These are phyloP conservation scores for Datnioides undecimradiatus DNA, from an alignment of 2,113 vertebrate species.

Conservation along the genomic window DNA sequence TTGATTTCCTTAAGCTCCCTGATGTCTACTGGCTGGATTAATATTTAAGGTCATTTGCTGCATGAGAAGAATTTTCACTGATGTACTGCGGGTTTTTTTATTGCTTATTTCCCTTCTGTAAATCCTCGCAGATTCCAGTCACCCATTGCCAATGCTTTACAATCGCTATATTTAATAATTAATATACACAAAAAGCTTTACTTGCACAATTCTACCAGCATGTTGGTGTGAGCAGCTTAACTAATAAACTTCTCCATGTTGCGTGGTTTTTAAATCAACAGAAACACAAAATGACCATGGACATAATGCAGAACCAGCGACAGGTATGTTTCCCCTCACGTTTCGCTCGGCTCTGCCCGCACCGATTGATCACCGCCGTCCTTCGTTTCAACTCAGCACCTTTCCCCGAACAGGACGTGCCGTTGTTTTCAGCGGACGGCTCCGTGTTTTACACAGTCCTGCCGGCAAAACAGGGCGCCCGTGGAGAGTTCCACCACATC, in stretches of 20 bases:
- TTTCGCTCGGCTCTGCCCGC: neutral
- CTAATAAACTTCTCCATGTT: neutral
- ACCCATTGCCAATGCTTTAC: neutral
- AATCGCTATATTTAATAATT: slow-evolving; percentile 18
- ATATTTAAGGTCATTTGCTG: slow-evolving; percentile 67
- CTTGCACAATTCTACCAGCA: neutral
- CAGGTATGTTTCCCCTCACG: slow-evolving; percentile 75
- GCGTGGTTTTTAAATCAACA: slow-evolving; percentile 59
- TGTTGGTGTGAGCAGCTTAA: neutral
- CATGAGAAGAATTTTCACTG: slow-evolving; percentile 52
- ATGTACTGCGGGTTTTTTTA: slow-evolving; percentile 42
- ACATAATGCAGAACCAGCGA: slow-evolving; percentile 82
- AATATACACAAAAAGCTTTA: slow-evolving; percentile 13
- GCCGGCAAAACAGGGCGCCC: slow-evolving; percentile 86
- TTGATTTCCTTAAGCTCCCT: slow-evolving; percentile 63
- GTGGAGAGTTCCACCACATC: slow-evolving; percentile 86
- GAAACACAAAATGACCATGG: slow-evolving; percentile 85
- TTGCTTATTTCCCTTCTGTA: slow-evolving; percentile 16
- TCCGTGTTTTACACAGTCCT: slow-evolving; percentile 84
- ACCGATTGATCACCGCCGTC: neutral
- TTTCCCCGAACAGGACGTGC: slow-evolving; percentile 78
- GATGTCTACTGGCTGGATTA: slow-evolving; percentile 58
- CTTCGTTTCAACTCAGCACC: neutral
- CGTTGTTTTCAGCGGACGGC: slow-evolving; percentile 82
- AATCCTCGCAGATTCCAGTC: slow-evolving; percentile 31